These are phyloP conservation scores for Dryococelus australis DNA, from an alignment of 2,888 invertebrate genomes.

Conservation along the genomic window DNA sequence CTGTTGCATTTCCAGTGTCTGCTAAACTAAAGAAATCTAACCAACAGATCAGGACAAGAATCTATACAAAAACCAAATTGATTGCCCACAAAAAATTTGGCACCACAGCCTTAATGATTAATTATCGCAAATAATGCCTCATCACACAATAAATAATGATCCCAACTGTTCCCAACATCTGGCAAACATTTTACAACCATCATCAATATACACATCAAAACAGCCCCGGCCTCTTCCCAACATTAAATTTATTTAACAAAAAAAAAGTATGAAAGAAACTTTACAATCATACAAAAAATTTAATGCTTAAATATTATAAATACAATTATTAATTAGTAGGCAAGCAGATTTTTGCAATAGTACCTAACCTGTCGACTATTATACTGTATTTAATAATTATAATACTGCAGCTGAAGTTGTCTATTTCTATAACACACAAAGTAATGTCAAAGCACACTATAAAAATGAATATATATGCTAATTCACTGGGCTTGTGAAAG, in stretches of 20 bases:
- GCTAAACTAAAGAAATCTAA: too few species aligned
- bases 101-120: background rate
- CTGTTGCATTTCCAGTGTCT: too few species aligned
- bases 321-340: background rate
- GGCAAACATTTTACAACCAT: background rate
- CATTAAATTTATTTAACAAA: background rate
- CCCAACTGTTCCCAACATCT: background rate
- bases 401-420: background rate
- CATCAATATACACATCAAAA: background rate
- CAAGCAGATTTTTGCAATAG: background rate
- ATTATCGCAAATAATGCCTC: background rate
- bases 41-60: too few species aligned
- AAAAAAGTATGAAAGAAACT: background rate
- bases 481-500: constrained; percentile 1
- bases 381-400: constrained; percentile 11
- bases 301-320: background rate
- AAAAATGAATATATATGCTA: background rate
- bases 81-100: background rate
- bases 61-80: too few species aligned
- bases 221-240: background rate
- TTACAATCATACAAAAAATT: background rate
- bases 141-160: background rate
- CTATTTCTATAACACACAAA: background rate
- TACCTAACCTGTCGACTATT: background rate
- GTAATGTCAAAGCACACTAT: background rate